A percentile compares a stretch with the other conserved stretches of the same genome.
Evolutionary conservation across 1,140 invertebrate genomes (phyloP).

Genomic region (Heliconius himera): DNA sequence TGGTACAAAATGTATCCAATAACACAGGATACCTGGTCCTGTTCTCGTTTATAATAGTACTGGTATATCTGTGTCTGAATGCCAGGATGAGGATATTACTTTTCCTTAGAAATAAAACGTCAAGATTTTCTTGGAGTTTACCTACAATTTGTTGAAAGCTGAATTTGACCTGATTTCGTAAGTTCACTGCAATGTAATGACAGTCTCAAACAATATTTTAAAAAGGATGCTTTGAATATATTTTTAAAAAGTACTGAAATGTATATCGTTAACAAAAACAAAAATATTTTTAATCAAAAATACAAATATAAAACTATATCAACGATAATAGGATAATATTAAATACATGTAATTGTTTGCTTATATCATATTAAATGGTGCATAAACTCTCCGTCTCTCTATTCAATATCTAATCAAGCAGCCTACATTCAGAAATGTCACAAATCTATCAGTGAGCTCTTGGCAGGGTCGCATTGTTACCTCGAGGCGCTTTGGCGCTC

Average conservation of each 20-base stretch:
- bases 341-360: neutral
- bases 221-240: neutral
- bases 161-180: constrained; percentile 23
- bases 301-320: too few relatives aligned
- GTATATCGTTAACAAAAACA: neutral
- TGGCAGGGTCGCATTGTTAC: constrained; percentile 25
- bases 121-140: constrained; percentile 20
- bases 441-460: constrained; percentile 27
- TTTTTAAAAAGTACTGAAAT: neutral
- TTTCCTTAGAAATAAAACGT: neutral
- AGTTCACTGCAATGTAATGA: neutral
- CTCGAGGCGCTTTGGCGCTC: constrained; percentile 17
- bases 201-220: neutral
- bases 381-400: neutral
- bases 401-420: constrained; percentile 16
- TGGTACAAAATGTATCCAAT: neutral
- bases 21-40: neutral
- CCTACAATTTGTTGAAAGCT: constrained; percentile 25
- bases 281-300: neutral
- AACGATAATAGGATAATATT: too few relatives aligned
- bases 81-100: neutral
- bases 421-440: constrained; percentile 20
- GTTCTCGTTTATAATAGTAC: neutral
- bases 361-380: neutral
- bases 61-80: neutral